Conservation (phyloP, 2,113 vertebrate genomes). For the Diphyllodes magnificus region DNA sequence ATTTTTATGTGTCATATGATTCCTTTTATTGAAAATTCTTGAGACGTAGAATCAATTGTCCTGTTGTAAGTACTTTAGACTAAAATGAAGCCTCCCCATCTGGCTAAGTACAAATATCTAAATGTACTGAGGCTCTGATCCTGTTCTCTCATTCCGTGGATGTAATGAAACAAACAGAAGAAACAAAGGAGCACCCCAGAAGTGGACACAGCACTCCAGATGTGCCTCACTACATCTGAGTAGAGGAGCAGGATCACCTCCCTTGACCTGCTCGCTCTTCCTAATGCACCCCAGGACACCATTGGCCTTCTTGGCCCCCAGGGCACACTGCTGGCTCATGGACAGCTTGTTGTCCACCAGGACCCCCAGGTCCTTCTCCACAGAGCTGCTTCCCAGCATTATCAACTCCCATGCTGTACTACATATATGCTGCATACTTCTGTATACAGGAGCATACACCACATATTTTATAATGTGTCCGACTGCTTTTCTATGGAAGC, state of each 20-base stretch:
- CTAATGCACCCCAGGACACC: no score
- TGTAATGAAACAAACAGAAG: not conserved
- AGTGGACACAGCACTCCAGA: not conserved
- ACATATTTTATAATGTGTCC: not conserved
- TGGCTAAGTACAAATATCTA: not conserved
- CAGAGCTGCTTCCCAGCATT: not conserved
- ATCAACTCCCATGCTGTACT: no score
- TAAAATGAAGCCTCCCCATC: fast-evolving
- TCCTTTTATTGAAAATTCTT: not conserved
- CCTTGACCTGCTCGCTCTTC: fast-evolving
- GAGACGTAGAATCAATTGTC: not conserved
- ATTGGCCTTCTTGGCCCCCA: not conserved
- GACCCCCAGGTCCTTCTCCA: fast-evolving
- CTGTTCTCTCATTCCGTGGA: not conserved
- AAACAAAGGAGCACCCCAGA: not conserved
- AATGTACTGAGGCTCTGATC: not conserved
- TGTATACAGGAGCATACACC: not conserved
- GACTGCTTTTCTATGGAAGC: not conserved
- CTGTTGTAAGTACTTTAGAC: not conserved
- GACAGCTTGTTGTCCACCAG: not conserved
- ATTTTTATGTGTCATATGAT: not conserved
- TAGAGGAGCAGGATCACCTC: not conserved
- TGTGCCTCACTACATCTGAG: not conserved
- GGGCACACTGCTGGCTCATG: not conserved
- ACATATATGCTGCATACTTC: no score